A percentile compares a stretch with the other conserved stretches of the same genome.
These are phyloP conservation scores for Sialis fuliginosa DNA, from an alignment of 2,888 invertebrate genomes.

Conservation along the genomic window DNA sequence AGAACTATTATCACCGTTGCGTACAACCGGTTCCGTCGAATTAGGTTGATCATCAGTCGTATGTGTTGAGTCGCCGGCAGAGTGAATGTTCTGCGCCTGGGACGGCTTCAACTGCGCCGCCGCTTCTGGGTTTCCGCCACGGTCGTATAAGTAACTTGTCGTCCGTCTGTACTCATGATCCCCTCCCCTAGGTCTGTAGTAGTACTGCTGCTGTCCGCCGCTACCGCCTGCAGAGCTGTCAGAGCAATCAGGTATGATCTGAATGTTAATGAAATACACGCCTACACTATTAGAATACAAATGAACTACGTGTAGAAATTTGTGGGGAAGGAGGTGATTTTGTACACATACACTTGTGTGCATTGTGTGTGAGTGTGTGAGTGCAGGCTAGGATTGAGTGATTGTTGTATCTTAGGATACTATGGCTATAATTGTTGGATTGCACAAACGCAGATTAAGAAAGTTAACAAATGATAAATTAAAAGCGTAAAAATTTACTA, in stretches of 20 bases:
- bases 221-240: constrained; percentile 9
- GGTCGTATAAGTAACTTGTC: constrained; percentile 36
- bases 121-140: constrained; percentile 25
- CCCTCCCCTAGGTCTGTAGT: constrained; percentile 13
- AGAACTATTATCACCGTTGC: too few relatives aligned
- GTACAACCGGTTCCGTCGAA: not conserved
- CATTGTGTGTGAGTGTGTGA: too few relatives aligned
- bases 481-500: too few relatives aligned
- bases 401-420: too few relatives aligned
- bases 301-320: too few relatives aligned
- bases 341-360: too few relatives aligned
- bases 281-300: not conserved
- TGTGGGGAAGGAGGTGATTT: too few relatives aligned
- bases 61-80: constrained; percentile 1
- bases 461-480: too few relatives aligned
- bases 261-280: constrained; percentile 1
- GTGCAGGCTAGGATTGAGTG: too few relatives aligned
- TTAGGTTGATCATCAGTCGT: not conserved
- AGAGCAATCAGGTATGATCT: constrained; percentile 8
- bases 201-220: constrained; percentile 16
- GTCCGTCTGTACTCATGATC: constrained; percentile 19
- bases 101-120: constrained; percentile 21
- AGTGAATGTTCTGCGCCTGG: constrained; percentile 16
- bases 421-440: too few relatives aligned
- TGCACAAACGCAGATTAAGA: too few relatives aligned